A percentile compares a stretch with the other conserved stretches of the same genome.
phyloP scores from a whole-genome alignment of 2,888 invertebrate genomes.

The Macropis europaea region DNA sequence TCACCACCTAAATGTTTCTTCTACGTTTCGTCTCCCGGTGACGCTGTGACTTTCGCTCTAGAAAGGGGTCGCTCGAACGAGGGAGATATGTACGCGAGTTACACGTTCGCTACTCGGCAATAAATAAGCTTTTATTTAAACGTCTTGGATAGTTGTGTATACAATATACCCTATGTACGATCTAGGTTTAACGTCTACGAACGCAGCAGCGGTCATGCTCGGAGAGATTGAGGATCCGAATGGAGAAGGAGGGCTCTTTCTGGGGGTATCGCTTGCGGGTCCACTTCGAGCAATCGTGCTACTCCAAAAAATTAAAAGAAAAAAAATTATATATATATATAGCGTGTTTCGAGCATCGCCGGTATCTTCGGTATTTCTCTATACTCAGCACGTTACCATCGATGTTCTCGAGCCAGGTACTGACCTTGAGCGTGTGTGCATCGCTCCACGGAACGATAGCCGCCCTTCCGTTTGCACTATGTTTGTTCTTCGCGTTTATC shows the following conservation, averaged over 20 bases:
- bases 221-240: conserved; percentile 9
- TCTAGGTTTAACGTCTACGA: conserved; percentile 61
- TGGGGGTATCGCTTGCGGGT: no score
- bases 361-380: background rate
- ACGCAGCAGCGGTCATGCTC: conserved; percentile 56
- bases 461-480: background rate
- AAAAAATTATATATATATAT: conserved; percentile 44
- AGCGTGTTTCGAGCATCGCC: background rate
- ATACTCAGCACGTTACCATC: conserved; percentile 1
- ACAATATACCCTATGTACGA: conserved; percentile 69
- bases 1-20: background rate
- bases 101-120: conserved; percentile 58
- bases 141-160: conserved; percentile 69
- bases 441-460: background rate
- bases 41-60: background rate
- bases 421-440: conserved; percentile 1
- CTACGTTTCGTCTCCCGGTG: background rate
- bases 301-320: no score
- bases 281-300: conserved; percentile 46
- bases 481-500: background rate
- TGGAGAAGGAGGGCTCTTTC: background rate
- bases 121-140: conserved; percentile 77
- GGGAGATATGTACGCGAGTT: no score
- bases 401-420: conserved; percentile 28
- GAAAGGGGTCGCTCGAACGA: no score